These are phyloP conservation scores for Xenentodon cancila DNA, from an alignment of 2,797 vertebrate genomes.

Conservation along the genomic window DNA sequence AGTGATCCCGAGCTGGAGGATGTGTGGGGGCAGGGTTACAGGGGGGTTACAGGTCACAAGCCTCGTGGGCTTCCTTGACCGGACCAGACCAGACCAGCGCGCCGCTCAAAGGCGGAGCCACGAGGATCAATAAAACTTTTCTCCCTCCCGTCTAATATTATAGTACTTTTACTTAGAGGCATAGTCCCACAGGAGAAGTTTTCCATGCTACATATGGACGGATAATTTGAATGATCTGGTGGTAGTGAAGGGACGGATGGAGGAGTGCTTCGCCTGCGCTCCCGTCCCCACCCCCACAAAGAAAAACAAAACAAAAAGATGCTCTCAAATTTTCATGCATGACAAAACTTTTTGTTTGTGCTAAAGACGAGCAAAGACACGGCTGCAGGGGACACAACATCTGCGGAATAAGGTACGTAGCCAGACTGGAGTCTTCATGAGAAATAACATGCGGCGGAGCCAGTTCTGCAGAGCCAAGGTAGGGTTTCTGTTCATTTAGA, in stretches of 20 bases:
- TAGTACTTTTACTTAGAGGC: neutral
- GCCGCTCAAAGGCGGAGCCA: constrained; percentile 55
- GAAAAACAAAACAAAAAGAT: constrained; percentile 70
- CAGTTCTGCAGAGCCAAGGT: constrained; percentile 14
- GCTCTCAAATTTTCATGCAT: constrained; percentile 78
- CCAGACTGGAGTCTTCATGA: constrained; percentile 1
- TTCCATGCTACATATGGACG: neutral
- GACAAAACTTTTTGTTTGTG: constrained; percentile 76
- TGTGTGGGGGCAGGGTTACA: constrained; percentile 76
- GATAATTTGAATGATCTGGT: neutral
- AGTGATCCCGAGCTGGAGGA: constrained; percentile 6
- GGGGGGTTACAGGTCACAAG: constrained; percentile 87
- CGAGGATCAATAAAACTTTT: constrained; percentile 1
- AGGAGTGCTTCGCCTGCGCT: constrained; percentile 33
- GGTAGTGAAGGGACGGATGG: constrained; percentile 21
- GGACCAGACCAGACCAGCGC: constrained; percentile 66
- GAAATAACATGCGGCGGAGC: neutral
- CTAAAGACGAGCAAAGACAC: constrained; percentile 39
- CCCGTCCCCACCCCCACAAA: constrained; percentile 74
- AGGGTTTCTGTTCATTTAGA: neutral
- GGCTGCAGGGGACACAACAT: constrained; percentile 58
- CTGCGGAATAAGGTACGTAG: constrained; percentile 48
- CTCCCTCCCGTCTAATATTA: neutral
- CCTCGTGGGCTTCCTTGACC: constrained; percentile 83
- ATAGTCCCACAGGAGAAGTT: neutral